Evolutionary conservation across 2,113 vertebrate genomes (phyloP).

Genomic region (Rhadina sibilatrix): DNA sequence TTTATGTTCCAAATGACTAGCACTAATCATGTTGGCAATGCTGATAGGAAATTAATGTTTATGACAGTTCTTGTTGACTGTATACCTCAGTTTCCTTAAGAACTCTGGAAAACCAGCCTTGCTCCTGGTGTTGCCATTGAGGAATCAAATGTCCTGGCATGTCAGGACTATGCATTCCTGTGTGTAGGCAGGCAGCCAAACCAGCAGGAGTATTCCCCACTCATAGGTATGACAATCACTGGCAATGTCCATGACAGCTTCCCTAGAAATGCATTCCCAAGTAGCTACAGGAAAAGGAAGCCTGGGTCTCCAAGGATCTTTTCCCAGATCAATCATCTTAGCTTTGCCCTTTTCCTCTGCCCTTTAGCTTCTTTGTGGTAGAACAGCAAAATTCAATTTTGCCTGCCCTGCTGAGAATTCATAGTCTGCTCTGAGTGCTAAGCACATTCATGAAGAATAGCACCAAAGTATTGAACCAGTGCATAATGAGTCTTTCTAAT

Average conservation of each 20-base stretch:
- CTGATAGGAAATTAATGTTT: neutral
- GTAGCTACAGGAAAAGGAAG: neutral
- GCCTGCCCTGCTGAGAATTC: neutral
- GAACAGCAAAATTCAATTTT: slow-evolving; percentile 12
- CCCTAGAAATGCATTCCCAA: neutral
- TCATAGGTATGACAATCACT: fast-evolving
- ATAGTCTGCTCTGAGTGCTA: neutral
- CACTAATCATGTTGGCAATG: neutral
- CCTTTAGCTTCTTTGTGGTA: neutral
- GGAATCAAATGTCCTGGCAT: neutral
- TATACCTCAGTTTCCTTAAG: neutral
- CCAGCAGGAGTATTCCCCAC: neutral
- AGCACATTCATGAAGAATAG: neutral
- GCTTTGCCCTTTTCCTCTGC: neutral
- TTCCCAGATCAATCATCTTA: neutral
- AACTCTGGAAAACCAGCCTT: neutral
- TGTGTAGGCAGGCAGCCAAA: neutral
- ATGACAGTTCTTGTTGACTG: neutral
- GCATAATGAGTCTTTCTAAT: slow-evolving; percentile 31
- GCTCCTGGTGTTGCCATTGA: neutral
- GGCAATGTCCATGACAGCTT: neutral
- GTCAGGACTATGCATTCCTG: neutral
- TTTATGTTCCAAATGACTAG: neutral
- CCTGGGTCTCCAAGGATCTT: neutral
- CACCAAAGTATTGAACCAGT: slow-evolving; percentile 3